Conservation (phyloP, 2,888 invertebrate species). For the Branchellion lobata region DNA sequence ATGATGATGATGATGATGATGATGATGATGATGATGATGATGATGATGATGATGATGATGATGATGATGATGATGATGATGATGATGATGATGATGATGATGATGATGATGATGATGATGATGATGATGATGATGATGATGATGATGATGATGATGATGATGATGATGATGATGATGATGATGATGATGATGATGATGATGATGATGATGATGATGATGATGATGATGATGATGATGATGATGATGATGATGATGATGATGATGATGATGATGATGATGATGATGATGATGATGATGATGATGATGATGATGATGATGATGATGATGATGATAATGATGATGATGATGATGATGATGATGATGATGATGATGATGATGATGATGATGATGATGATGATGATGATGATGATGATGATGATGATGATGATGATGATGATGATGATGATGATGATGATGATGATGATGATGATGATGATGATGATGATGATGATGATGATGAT, state of each 20-base stretch:
- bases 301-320: not conserved
- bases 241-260: not conserved
- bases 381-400: slow-evolving; percentile 20
- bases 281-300: not conserved
- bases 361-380: slow-evolving; percentile 18
- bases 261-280: not conserved
- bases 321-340: too few relatives aligned
- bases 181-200: not conserved
- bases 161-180: not conserved
- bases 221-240: not conserved
- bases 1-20: slow-evolving; percentile 33
- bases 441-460: slow-evolving; percentile 29
- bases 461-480: slow-evolving; percentile 24
- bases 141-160: not conserved
- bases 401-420: slow-evolving; percentile 28
- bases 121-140: not conserved
- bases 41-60: slow-evolving; percentile 29
- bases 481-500: slow-evolving; percentile 27
- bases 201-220: not conserved
- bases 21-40: slow-evolving; percentile 26
- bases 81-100: not conserved
- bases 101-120: slow-evolving; percentile 7
- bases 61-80: slow-evolving; percentile 15
- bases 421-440: slow-evolving; percentile 22
- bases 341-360: slow-evolving; percentile 24